Evolutionary conservation across 2,888 invertebrate species (phyloP), one percentile per base, ranked within the genome.

Genomic region (Eristalis arbustorum): DNA sequence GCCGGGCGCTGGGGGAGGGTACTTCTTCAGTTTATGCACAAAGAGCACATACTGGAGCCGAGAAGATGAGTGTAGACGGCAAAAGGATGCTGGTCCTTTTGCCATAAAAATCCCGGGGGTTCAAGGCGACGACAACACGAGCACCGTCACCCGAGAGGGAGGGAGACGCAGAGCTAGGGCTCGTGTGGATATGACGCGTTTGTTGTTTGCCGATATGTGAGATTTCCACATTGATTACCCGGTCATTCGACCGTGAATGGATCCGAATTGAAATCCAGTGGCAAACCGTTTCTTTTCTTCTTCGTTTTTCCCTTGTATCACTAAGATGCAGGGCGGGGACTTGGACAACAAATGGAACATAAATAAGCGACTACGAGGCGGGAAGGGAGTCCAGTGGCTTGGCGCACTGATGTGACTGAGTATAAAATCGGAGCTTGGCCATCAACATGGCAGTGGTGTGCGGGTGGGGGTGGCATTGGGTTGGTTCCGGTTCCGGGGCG

Each of bases 141-240:
- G 8, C 18, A 49, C n/a, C n/a, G n/a, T n/a, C n/a, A n/a, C 49
- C 49, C 42, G 14, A 14, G 40, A 3, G 4, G 37, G 13, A 13
- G 37, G 14, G 6, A 66, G 66, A 78, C 57, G 18, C 72, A 37
- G 25, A 23, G 40, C 8, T n/a, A 64, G 13, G 23, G 4, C 10
- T 25, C 14, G 40, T 59, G 61, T 61, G 62, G 67, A 67, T 68
- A 42, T 42, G 69, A 59, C 59, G 59, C 59, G 59, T 28, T 59
- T 56, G 64, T 42, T 18, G 59, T 57, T 68, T 66, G 61, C 72
- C 59, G 57, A 64, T 49, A 49, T 63, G 57, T 42, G 66, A 66
- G 64, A 83, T 83, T 74, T 83, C 83, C 78, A 69, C 78, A 74
- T 68, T 78, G 83, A 83, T 83, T 78, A 78, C 68, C 68, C 73